Evolutionary conservation across 2,888 invertebrate species (phyloP), one percentile per base, ranked within the genome.

Genomic region (Tipula helvola): DNA sequence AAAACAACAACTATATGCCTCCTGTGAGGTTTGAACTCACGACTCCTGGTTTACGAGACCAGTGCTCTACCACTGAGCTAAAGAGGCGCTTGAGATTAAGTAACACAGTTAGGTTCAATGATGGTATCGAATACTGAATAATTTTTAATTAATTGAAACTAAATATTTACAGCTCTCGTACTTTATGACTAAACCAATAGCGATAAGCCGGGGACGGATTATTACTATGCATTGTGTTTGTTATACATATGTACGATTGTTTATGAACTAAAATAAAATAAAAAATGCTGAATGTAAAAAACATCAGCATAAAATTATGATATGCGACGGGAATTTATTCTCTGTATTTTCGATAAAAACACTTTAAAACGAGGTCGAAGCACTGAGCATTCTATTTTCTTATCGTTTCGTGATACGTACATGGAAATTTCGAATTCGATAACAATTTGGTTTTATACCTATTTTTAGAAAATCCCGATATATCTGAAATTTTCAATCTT

Each of bases 11-110:
- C 5, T 2, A 3, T 39, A 10, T 86, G 86, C 86, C 86, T 86
- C 86, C 86, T 86, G 86, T 86, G 86, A 86, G 83, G 86, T 44
- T 86, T 86, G 86, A 86, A 86, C 86, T 86, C 86, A 86, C 86
- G 86, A 86, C 86, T 57, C 86, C 86, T 86, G 86, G 86, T 86
- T 86, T 86, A 86, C 86, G 86, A 86, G 86, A 86, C 87, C 87
- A 87, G 87, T 86, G 87, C 87, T 87, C 87, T 87, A 87, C 87
- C 87, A 87, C 87, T 87, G 87, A 87, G 87, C 87, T 87, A 87
- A 87, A 71, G 84, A 87, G 87, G 39, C 39, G 39, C 5, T 39
- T 39, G 39, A 7, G 7, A 5, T 39, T 39, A 5, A 39, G 0
- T 39, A 28, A 28, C 39, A 39, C 0, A 39, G 3, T 39, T 39